Evolutionary conservation across 92 coral and sea anemone species (phyloP).

Genomic region (Zoanthus gigantus): DNA sequence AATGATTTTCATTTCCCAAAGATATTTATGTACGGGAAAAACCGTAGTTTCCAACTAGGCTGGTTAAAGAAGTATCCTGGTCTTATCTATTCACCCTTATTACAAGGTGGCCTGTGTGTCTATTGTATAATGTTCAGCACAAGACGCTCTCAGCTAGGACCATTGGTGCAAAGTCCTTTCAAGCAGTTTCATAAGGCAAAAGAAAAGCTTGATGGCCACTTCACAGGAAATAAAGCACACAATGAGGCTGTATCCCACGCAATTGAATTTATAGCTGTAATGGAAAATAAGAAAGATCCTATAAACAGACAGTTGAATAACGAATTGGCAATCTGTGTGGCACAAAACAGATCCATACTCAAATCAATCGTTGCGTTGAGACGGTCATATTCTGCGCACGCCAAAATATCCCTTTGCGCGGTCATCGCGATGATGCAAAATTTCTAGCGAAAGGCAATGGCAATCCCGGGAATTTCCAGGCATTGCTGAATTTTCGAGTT

Average conservation of each 20-base stretch:
- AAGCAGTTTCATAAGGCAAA: too few species aligned
- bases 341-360: constrained; percentile 67
- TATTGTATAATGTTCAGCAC: too few species aligned
- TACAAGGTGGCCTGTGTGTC: too few species aligned
- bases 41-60: constrained; percentile 1
- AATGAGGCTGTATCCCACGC: too few species aligned
- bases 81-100: too few species aligned
- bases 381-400: constrained; percentile 73
- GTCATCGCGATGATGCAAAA: constrained; percentile 74
- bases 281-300: constrained; percentile 50
- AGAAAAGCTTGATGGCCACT: too few species aligned
- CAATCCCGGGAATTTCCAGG: constrained; percentile 78
- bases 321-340: constrained; percentile 53
- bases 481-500: constrained; percentile 73
- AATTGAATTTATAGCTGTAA: constrained; percentile 36
- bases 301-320: constrained; percentile 62
- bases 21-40: constrained; percentile 1
- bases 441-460: constrained; percentile 51
- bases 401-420: constrained; percentile 74
- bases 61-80: neutral
- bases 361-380: constrained; percentile 63
- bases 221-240: too few species aligned
- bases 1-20: neutral
- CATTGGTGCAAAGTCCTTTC: too few species aligned
- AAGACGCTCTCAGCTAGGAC: too few species aligned